Evolutionary conservation across 2,797 vertebrate species (phyloP), one percentile per base, ranked within the genome.

Genomic region (Allobates femoralis): DNA sequence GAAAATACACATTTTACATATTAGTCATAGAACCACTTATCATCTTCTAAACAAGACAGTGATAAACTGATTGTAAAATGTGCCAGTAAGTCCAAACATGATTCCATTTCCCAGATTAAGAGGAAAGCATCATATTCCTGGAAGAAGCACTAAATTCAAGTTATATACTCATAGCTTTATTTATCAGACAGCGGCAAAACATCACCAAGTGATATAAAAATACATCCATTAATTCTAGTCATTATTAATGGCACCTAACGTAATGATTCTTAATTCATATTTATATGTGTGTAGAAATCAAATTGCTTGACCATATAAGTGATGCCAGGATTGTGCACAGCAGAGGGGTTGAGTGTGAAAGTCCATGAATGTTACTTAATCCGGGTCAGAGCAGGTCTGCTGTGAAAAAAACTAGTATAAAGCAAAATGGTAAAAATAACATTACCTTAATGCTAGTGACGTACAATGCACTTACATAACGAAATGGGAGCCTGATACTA

Each of bases 21-120:
- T 83, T 83, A 60, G 55, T 74, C 81, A 74, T 69, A 50, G 23
- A 83, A 23, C 55, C 67, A 83, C 67, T 73, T 73, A 83, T 83
- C 53, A 83, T 74, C 81, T n/a, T 15, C 69, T 60, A 46, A 74
- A 34, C 53, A 74, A 74, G 69, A 75, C 81, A 83, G 81, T 83
- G 69, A 83, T 74, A 74, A 83, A 83, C 81, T 50, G 55, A 83
- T 62, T 74, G 34, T 14, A 75, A 28, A 83, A 83, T 75, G 81
- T 83, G 75, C 55, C 81, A 75, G 81, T 83, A 83, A 74, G 53
- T 75, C 53, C 30, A 53, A 11, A 30, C 53, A 83, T 41, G 69
- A 83, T 60, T 83, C 81, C 23, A 74, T 83, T 83, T 83, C 81
- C 69, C 81, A 74, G 81, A 74, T 83, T 74, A 83, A 83, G 55